Conservation (phyloP, 2,888 invertebrate species). For the Phlogophora meticulosa region DNA sequence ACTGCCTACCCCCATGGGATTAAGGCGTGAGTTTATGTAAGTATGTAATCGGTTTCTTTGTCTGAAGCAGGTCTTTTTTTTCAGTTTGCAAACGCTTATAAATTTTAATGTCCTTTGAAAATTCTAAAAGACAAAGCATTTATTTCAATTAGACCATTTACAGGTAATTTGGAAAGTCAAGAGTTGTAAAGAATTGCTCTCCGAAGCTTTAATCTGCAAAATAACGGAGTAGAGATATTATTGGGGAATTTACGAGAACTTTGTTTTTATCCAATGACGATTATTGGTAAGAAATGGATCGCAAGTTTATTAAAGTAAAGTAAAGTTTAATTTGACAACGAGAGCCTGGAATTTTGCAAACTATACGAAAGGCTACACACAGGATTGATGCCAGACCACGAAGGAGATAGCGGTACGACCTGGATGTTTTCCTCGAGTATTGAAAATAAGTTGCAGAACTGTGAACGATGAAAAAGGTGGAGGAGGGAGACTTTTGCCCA, state of each 20-base stretch:
- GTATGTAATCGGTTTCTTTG: slow-evolving; percentile 1
- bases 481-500: no score
- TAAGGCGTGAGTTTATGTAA: no score
- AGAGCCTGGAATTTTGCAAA: not conserved
- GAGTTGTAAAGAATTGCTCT: slow-evolving; percentile 12
- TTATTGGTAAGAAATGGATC: not conserved
- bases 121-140: slow-evolving; percentile 14
- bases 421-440: no score
- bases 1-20: no score
- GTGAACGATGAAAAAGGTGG: no score
- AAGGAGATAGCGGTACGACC: no score
- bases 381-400: no score
- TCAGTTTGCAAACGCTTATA: slow-evolving; percentile 10
- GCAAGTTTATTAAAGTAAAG: not conserved
- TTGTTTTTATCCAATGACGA: not conserved
- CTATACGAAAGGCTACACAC: no score
- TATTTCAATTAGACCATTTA: slow-evolving; percentile 19
- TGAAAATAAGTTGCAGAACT: no score
- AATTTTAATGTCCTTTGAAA: slow-evolving; percentile 11
- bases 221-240: slow-evolving; percentile 3
- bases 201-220: slow-evolving; percentile 18
- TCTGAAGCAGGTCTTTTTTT: not conserved
- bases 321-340: not conserved
- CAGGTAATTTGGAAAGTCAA: slow-evolving; percentile 26
- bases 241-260: not conserved